Conservation (phyloP, 2,797 vertebrate genomes). For the Melanotaenia pygmaea region DNA sequence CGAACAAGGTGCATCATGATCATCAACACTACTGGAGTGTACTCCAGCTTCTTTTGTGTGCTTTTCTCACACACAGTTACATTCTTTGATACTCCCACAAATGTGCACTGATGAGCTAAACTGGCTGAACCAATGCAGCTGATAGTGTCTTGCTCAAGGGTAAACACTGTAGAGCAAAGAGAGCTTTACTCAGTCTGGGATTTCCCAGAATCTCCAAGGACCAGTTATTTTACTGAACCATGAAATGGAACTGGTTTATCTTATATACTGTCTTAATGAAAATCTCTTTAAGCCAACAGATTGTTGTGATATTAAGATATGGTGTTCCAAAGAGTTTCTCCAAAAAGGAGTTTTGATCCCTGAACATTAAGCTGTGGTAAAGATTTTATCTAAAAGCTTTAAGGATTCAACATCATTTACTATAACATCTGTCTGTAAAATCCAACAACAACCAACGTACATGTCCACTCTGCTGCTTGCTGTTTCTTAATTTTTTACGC, state of each 20-base stretch:
- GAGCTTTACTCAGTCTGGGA: background rate
- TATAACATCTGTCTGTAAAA: too few species aligned
- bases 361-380: too few species aligned
- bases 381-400: background rate
- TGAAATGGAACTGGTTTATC: background rate
- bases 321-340: background rate
- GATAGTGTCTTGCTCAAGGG: too few species aligned
- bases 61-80: background rate
- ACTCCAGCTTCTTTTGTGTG: background rate
- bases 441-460: too few species aligned
- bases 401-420: background rate
- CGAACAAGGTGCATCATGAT: constrained; percentile 11
- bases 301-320: too few species aligned
- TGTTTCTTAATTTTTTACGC: too few species aligned
- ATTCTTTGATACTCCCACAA: background rate
- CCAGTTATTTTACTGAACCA: background rate
- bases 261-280: background rate
- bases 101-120: background rate
- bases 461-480: too few species aligned
- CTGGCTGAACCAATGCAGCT: too few species aligned
- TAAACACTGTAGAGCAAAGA: background rate
- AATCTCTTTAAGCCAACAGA: background rate
- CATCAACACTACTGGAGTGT: constrained; percentile 5
- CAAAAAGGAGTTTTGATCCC: too few species aligned
- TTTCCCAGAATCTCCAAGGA: background rate